Percentiles rank a stretch among this genome's conserved stretches.
phyloP scores from a whole-genome alignment of 1,140 invertebrate species.

The Calycopis cecrops region DNA sequence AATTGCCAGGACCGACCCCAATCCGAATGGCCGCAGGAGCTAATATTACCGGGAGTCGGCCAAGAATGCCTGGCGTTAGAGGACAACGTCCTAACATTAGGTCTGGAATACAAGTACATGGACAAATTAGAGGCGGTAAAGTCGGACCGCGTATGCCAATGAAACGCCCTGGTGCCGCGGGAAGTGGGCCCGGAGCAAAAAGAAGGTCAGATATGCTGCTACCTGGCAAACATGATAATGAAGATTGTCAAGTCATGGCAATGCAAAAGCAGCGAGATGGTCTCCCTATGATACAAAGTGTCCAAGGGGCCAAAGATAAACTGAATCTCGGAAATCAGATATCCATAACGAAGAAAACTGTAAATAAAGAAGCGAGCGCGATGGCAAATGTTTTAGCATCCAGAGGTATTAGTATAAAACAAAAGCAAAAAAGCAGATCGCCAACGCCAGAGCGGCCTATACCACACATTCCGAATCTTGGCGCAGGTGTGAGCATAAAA shows the following conservation, averaged over 20 bases:
- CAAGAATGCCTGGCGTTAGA: slow-evolving; percentile 47
- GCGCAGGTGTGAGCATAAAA: slow-evolving; percentile 83
- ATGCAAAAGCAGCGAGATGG: slow-evolving; percentile 84
- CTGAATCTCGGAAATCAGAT: slow-evolving; percentile 67
- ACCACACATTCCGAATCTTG: slow-evolving; percentile 78
- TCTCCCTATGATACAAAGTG: slow-evolving; percentile 82
- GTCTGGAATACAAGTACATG: slow-evolving; percentile 58
- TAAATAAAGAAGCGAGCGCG: slow-evolving; percentile 81
- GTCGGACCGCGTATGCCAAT: slow-evolving; percentile 52
- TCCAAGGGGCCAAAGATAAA: slow-evolving; percentile 77
- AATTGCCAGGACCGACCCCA: slow-evolving; percentile 45
- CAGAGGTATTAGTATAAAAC: slow-evolving; percentile 84
- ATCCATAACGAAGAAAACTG: slow-evolving; percentile 79
- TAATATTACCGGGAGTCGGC: slow-evolving; percentile 37
- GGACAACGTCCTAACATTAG: slow-evolving; percentile 49
- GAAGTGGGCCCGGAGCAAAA: slow-evolving; percentile 42
- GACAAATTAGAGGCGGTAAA: slow-evolving; percentile 50
- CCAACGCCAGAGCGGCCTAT: slow-evolving; percentile 59
- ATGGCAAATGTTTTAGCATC: slow-evolving; percentile 85
- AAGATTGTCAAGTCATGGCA: slow-evolving; percentile 77
- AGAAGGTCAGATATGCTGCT: slow-evolving; percentile 62
- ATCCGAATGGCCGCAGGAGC: slow-evolving; percentile 52
- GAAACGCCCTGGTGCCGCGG: slow-evolving; percentile 47
- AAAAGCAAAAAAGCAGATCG: slow-evolving; percentile 71
- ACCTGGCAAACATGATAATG: slow-evolving; percentile 70